phyloP scores from a whole-genome alignment of 64 coral and sea anemone species.

The Pachyseris speciosa region DNA sequence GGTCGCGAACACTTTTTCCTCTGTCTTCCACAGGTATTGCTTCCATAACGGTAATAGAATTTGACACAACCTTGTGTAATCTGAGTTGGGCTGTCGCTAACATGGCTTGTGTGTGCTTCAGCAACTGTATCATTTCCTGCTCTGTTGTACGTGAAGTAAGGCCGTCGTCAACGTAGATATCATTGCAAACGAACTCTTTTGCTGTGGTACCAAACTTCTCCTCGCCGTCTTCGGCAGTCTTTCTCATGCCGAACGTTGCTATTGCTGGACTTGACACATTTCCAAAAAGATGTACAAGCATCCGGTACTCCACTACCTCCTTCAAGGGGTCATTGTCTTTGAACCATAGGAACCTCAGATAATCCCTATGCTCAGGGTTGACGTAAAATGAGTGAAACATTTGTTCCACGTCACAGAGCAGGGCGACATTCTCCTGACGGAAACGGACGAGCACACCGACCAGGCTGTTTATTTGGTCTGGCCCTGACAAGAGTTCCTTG shows the following conservation, averaged over 20 bases:
- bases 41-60: slow-evolving; percentile 33
- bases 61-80: not conserved
- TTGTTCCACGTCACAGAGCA: slow-evolving; percentile 39
- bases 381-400: slow-evolving; percentile 49
- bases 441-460: slow-evolving; percentile 43
- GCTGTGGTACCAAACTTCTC: not conserved
- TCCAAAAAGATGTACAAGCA: not conserved
- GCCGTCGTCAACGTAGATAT: not conserved
- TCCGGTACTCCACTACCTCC: not conserved
- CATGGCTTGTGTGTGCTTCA: slow-evolving; percentile 19
- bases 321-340: not conserved
- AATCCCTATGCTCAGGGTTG: not conserved
- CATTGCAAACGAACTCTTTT: not conserved
- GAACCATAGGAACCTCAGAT: not conserved
- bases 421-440: slow-evolving; percentile 1
- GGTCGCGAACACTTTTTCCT: not conserved
- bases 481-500: not conserved
- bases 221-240: not conserved
- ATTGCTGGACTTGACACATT: not conserved
- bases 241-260: not conserved
- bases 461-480: slow-evolving; percentile 39
- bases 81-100: not conserved
- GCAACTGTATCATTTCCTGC: not conserved
- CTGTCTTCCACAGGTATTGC: slow-evolving; percentile 4
- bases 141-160: not conserved